Base-by-base conservation (phyloP, 2,797 vertebrate species). In the Synanceia verrucosa region DNA sequence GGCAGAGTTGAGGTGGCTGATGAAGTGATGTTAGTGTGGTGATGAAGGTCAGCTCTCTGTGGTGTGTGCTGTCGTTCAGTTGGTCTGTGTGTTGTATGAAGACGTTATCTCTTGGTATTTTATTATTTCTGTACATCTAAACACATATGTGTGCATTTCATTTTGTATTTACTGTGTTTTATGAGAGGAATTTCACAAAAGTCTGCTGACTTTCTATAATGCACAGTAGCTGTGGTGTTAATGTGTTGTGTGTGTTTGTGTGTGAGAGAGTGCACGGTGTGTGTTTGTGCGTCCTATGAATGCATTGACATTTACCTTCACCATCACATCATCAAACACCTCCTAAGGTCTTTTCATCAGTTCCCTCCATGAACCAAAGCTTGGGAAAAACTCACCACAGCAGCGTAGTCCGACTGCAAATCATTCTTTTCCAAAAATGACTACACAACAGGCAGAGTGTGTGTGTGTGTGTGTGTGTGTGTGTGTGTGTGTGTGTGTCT, bases 231-330 rank as follows among this genome's bases (percentile, higher is more conserved):
- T 9, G 3, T 55, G 24, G 37, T 58, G 60, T 33, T 56, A 8
- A 10, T 57, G n/a, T 41, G 0, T n/a, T 41, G 37, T 36, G 53
- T 59, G 36, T 37, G 70, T 73, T 66, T 73, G 67, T 92, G 37
- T 47, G 26, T 55, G 55, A 43, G 28, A 6, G 6, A 26, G 21
- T 11, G 61, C 29, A 16, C 41, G 31, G 26, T 11, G 34, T 43
- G 37, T 44, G 53, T 52, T 46, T 39, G 70, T 75, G 67, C 71
- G 67, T 92, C 92, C 91, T 88, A 86, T 94, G 94, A 96, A 95
- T 95, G 93, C 95, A 94, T 93, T 96, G 95, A 96, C 96, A 97
- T 97, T 96, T 97, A 95, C 92, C 91, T 94, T 92, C 89, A 85
- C 93, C 93, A 90, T 93, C 93, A 86, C 56, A 72, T 78, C 61